phyloP scores from a whole-genome alignment of 2,113 vertebrate species.

The Megaceryle maxima region DNA sequence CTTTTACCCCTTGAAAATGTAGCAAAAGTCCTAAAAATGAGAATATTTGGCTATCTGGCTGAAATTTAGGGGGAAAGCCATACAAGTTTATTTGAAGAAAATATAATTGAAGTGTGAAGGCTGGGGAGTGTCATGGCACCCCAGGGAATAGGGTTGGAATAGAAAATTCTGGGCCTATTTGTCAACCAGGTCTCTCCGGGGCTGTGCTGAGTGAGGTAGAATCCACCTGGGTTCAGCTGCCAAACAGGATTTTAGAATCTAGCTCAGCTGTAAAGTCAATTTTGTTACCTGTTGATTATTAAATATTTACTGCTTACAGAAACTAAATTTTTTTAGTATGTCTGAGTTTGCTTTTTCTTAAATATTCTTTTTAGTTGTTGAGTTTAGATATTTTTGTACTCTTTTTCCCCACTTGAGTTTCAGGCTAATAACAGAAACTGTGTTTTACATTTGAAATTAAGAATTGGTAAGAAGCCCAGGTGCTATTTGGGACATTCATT shows the following conservation, averaged over 20 bases:
- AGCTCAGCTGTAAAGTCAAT: not conserved
- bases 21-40: not conserved
- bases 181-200: fast-evolving
- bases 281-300: not conserved
- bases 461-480: not conserved
- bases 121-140: no score
- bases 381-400: fast-evolving
- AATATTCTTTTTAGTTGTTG: not conserved
- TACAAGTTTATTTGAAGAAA: no score
- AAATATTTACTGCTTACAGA: not conserved
- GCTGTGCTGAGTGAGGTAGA: not conserved
- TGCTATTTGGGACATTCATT: not conserved
- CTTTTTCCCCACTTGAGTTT: not conserved
- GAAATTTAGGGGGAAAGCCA: not conserved
- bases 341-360: not conserved
- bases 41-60: not conserved
- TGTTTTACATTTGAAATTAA: not conserved
- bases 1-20: not conserved
- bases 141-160: not conserved
- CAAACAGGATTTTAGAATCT: not conserved
- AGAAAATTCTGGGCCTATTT: no score
- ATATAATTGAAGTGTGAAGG: fast-evolving
- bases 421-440: not conserved
- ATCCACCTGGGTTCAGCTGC: fast-evolving
- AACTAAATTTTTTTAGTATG: not conserved